Conservation (phyloP, 2,888 invertebrate species). For the Melieria picta region DNA sequence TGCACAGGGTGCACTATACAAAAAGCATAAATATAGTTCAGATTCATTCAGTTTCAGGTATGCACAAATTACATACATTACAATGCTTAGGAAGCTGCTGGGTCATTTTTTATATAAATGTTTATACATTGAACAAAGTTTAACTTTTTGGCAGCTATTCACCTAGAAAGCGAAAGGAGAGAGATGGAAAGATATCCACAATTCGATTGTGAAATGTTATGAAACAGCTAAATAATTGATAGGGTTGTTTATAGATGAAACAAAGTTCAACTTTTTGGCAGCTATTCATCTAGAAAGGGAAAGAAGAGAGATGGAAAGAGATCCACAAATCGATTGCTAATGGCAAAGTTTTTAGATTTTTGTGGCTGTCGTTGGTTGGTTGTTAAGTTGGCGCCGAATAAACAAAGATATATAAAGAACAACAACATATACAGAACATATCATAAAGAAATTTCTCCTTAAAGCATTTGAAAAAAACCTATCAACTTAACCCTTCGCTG, state of each 20-base stretch:
- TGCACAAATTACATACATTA: too few species aligned
- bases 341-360: background rate
- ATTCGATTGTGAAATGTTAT: background rate
- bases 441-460: too few species aligned
- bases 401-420: too few species aligned
- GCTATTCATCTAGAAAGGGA: background rate
- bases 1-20: too few species aligned
- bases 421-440: too few species aligned
- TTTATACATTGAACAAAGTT: background rate
- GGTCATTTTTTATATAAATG: background rate
- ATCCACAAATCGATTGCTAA: background rate
- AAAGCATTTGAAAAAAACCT: too few species aligned
- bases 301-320: background rate
- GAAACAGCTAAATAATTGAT: background rate
- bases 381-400: too few species aligned
- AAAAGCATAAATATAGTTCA: too few species aligned
- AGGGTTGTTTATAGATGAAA: background rate
- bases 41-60: too few species aligned
- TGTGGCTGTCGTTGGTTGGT: too few species aligned
- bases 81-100: too few species aligned
- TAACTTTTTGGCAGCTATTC: background rate
- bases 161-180: background rate
- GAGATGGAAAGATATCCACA: background rate
- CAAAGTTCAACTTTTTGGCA: background rate
- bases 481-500: too few species aligned